Evolutionary conservation across 2,113 vertebrate species (phyloP).

Genomic region (Chrysemys picta): DNA sequence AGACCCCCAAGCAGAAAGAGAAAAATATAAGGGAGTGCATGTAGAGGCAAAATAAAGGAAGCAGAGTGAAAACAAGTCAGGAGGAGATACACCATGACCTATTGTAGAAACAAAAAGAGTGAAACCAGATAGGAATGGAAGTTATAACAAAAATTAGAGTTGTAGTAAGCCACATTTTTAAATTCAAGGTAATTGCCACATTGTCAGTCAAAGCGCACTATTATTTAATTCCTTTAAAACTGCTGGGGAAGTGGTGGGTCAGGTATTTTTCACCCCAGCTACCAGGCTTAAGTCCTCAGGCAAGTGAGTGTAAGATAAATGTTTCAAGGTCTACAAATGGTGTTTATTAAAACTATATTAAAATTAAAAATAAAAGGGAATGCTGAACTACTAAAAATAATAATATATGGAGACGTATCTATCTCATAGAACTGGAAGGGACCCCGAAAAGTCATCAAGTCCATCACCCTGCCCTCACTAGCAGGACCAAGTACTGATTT

Average conservation of each 20-base stretch:
- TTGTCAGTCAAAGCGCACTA: background rate
- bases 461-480: too few relatives aligned
- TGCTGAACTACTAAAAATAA: background rate
- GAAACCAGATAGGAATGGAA: background rate
- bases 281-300: background rate
- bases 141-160: background rate
- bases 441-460: too few relatives aligned
- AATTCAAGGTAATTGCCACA: background rate
- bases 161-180: background rate
- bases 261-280: constrained; percentile 36
- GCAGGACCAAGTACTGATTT: too few relatives aligned
- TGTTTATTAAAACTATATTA: background rate
- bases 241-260: background rate
- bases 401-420: too few relatives aligned
- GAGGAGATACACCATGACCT: background rate
- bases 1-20: accelerated
- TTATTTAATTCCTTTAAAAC: constrained; percentile 22
- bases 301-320: background rate
- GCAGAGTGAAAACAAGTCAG: background rate
- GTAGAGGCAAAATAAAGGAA: background rate
- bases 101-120: background rate
- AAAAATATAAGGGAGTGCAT: background rate
- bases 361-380: constrained; percentile 64
- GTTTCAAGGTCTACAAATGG: background rate
- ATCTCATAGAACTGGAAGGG: too few relatives aligned